Evolutionary conservation across 2,797 vertebrate species (phyloP).

Genomic region (Cichlasoma orientale): DNA sequence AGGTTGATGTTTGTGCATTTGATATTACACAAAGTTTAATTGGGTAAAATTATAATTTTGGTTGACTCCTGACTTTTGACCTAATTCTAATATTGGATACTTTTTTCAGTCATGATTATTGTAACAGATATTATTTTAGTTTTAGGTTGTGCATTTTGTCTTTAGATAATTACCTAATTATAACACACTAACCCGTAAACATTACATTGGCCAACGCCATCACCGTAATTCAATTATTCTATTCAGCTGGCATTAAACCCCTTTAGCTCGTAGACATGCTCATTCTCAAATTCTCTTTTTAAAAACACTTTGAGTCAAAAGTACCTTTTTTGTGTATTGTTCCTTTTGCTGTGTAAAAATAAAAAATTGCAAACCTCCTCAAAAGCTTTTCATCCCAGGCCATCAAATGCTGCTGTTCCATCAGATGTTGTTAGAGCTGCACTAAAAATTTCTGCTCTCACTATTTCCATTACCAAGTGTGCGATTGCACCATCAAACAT

Average conservation of each 20-base stretch:
- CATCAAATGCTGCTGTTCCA: too few species aligned
- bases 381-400: background rate
- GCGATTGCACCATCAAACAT: accelerated
- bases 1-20: background rate
- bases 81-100: background rate
- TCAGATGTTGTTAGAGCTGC: too few species aligned
- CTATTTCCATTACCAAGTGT: background rate
- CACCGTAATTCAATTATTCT: background rate
- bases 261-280: background rate
- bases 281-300: background rate
- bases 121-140: background rate
- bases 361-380: background rate
- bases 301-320: background rate
- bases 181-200: background rate
- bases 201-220: background rate
- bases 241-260: background rate
- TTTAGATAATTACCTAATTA: background rate
- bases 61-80: background rate
- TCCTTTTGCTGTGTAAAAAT: background rate
- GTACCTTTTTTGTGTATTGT: background rate
- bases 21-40: background rate
- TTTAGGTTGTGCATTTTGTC: background rate
- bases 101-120: background rate
- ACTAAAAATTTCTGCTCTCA: background rate
- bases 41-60: background rate